Conservation (phyloP, 2,113 vertebrate species). For the Corythornis cristatus region DNA sequence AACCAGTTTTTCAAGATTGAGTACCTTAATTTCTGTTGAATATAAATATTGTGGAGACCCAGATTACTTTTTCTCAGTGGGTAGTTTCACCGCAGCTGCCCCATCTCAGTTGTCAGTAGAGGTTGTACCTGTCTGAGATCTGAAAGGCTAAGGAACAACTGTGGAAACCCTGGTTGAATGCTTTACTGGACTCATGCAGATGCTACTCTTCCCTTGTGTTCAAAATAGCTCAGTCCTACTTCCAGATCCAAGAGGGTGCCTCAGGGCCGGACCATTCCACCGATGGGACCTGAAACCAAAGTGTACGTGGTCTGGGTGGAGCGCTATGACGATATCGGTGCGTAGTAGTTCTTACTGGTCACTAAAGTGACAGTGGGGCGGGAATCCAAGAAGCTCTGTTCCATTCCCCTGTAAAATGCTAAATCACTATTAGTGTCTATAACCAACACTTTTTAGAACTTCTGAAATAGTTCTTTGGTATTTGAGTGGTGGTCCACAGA, state of each 20-base stretch:
- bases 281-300: conserved; percentile 94
- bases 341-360: neutral
- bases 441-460: neutral
- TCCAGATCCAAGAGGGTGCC: conserved; percentile 88
- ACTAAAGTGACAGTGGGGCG: neutral
- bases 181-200: neutral
- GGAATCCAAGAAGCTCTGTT: neutral
- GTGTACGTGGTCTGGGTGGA: conserved; percentile 96
- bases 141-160: neutral
- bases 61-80: neutral
- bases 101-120: neutral
- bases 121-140: neutral
- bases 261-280: conserved; percentile 87
- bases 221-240: conserved; percentile 86
- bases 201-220: conserved; percentile 12
- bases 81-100: neutral
- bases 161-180: neutral
- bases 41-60: neutral
- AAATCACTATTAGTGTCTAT: neutral
- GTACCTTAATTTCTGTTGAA: neutral
- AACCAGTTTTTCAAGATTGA: neutral
- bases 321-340: conserved; percentile 94
- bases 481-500: neutral
- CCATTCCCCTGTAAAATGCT: neutral
- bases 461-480: neutral